Evolutionary conservation across 2,888 invertebrate species (phyloP).

Genomic region (Liopterus haemorrhoidalis): DNA sequence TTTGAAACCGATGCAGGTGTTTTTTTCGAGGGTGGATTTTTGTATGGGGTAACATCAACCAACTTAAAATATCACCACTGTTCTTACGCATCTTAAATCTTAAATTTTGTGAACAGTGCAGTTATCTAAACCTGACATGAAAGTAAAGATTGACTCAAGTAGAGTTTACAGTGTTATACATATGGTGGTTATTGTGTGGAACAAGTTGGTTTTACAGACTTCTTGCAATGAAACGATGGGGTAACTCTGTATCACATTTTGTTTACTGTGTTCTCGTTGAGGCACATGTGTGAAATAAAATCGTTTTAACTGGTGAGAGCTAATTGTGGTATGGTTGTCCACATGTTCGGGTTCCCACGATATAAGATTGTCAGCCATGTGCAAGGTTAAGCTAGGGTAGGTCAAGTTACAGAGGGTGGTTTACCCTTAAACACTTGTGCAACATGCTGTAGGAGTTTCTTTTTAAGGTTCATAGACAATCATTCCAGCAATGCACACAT

Average conservation of each 20-base stretch:
- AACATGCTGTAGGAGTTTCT: no score
- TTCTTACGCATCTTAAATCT: background rate
- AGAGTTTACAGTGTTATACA: conserved; percentile 3
- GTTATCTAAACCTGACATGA: conserved; percentile 2
- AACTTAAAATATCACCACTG: conserved; percentile 10
- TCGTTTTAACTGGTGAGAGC: background rate
- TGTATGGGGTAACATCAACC: conserved; percentile 2
- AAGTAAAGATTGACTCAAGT: conserved; percentile 1
- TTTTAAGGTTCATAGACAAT: no score
- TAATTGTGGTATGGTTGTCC: conserved; percentile 34
- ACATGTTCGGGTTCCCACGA: conserved; percentile 43
- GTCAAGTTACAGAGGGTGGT: conserved; percentile 37
- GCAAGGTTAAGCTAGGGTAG: conserved; percentile 36
- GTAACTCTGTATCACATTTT: conserved; percentile 12
- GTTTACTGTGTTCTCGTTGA: conserved; percentile 8
- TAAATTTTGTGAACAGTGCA: conserved; percentile 1
- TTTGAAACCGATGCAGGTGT: conserved; percentile 9
- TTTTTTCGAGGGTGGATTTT: conserved; percentile 13
- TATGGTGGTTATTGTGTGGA: no score
- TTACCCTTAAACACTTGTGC: conserved; percentile 30
- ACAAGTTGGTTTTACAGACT: background rate
- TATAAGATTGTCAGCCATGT: conserved; percentile 38
- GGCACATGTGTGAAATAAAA: conserved; percentile 2
- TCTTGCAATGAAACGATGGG: conserved; percentile 5
- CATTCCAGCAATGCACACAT: no score